Percentiles rank a stretch among this genome's conserved stretches.
Conservation (phyloP, 2,797 vertebrate genomes). For the Xenentodon cancila region DNA sequence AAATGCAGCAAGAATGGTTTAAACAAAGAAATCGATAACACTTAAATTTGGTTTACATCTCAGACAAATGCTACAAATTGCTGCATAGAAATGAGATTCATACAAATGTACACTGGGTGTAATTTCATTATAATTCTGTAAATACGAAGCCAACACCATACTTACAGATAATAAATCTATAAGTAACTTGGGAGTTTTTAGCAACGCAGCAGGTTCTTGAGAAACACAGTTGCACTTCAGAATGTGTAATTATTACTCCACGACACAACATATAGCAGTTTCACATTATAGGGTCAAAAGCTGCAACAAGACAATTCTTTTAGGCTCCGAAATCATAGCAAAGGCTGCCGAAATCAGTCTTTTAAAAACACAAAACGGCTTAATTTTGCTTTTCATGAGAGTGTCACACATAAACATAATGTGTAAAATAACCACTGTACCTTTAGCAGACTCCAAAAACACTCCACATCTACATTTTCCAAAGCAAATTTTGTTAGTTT, state of each 20-base stretch:
- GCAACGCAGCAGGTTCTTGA: constrained; percentile 8
- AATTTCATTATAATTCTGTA: constrained; percentile 74
- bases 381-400: too few species aligned
- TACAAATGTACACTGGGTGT: constrained; percentile 67
- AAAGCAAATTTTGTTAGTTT: too few species aligned
- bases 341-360: too few species aligned
- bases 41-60: constrained; percentile 76
- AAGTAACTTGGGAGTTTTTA: constrained; percentile 41
- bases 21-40: constrained; percentile 80
- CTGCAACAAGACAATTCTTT: too few species aligned
- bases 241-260: not conserved
- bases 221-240: not conserved
- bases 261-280: too few species aligned
- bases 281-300: too few species aligned
- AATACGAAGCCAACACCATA: constrained; percentile 59
- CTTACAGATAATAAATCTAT: constrained; percentile 53
- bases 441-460: too few species aligned
- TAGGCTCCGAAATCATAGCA: too few species aligned
- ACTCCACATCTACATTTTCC: too few species aligned
- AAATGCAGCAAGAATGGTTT: constrained; percentile 75
- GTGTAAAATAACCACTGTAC: too few species aligned
- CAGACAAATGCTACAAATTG: constrained; percentile 67
- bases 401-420: too few species aligned
- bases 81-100: constrained; percentile 71
- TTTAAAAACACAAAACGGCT: too few species aligned